Evolutionary conservation across 2,888 invertebrate species (phyloP), one percentile per base, ranked within the genome.

Genomic region (Stenichneumon culpator): DNA sequence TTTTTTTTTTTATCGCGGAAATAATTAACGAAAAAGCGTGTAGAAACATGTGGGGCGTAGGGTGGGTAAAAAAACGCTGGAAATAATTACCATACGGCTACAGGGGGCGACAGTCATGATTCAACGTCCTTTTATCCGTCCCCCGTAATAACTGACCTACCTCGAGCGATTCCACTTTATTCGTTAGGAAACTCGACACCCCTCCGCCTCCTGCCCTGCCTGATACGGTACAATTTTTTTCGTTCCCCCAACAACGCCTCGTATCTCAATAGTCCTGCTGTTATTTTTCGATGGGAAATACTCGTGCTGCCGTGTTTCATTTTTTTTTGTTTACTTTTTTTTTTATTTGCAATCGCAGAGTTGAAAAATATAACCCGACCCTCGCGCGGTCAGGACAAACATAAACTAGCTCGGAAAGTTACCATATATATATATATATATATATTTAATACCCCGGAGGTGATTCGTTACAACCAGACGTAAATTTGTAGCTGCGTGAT

Each of bases 81-180:
- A 32, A 72, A 65, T 79, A 65, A 79, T 65, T 72, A 36, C 52
- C 39, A 19, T 32, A 47, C 44, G 16, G 47, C 36, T 16, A 39
- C 28, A 63, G 16, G 9, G 44, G 32, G 32, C 32, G 32, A 63
- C 36, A 50, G 19, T 63, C 19, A 36, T 72, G 63, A 39, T 52
- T 52, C 79, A 79, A 36, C 70, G 36, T 63, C 22, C 79, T 70
- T 70, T 36, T 50, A 50, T 44, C 19, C 68, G 25, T 79, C 32
- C 50, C 78, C 52, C 68, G 68, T 79, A 73, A 79, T 73, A 73
- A 68, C 78, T 78, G 57, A 78, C 78, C 78, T 73, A 44, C 19
- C 50, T 22, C 25, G 47, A 54, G 47, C 54, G 57, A 47, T 74
- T 74, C 32, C 60, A 60, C 57, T 74, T 74, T 68, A 44, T 74